Evolutionary conservation across 2,888 invertebrate species (phyloP), one percentile per base, ranked within the genome.

Genomic region (Pristionchus exspectatus): DNA sequence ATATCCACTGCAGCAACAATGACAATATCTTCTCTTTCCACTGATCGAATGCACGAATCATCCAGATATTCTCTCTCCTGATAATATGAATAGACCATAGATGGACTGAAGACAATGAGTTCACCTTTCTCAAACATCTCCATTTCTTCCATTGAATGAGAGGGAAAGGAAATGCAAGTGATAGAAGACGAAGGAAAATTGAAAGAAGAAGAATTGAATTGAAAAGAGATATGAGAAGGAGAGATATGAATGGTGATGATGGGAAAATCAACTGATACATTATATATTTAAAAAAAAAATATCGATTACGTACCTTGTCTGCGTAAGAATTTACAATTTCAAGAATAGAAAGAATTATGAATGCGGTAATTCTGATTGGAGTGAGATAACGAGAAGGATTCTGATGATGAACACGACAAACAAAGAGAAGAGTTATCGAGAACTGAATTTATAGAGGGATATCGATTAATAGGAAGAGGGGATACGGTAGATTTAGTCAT

Each of bases 221-320:
- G 21, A 33, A 38, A 9, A 86, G 66, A 44, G 86, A 86, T n/a
- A 86, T 86, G 9, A 86, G 86, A 44, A 86, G 86, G 24, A 86
- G 86, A 18, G 86, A 66, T 33, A 86, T n/a, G 27, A 86, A 86
- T 33, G 86, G 86, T 16, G 86, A 86, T 24, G 86, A 38, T 33
- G 86, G 66, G 38, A 86, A 84, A 3, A 84, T 38, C 9, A 54
- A 18, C 56, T 84, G 56, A 30, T 21, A 14, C 12, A 74, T 4
- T 74, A 27, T 14, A 27, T 24, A 66, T 66, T 24, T 4, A 27
- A 21, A n/a, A 21, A 10, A 27, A n/a, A 16, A 69, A 69, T 24
- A 69, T 14, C 24, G 69, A 77, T 21, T 50, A 9, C 18, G 30
- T 56, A 88, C 88, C 88, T 69, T 72, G 33, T 88, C 27, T 5